phyloP scores from a whole-genome alignment of 1,140 invertebrate species.

The Oryctes rhinoceros region DNA sequence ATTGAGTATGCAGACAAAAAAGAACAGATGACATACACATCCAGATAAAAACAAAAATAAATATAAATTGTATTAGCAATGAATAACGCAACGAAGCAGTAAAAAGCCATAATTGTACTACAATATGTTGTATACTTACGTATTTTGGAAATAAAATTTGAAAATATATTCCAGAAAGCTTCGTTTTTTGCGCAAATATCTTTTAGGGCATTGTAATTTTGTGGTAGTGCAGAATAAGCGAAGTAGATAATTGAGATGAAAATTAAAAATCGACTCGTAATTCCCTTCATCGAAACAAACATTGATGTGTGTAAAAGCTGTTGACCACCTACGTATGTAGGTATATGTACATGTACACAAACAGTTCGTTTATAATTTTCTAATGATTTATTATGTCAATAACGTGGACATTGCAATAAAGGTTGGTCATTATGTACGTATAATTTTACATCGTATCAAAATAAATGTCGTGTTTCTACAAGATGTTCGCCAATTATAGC shows the following conservation, averaged over 20 bases:
- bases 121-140: neutral
- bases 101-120: too few species aligned
- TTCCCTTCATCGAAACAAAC: neutral
- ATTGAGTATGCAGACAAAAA: too few species aligned
- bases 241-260: slow-evolving; percentile 2
- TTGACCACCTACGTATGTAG: neutral
- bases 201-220: neutral
- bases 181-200: neutral
- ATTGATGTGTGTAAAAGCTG: neutral
- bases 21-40: too few species aligned
- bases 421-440: neutral
- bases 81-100: too few species aligned
- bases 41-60: too few species aligned
- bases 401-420: neutral
- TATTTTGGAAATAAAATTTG: slow-evolving; percentile 4
- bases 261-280: neutral
- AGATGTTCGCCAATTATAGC: neutral
- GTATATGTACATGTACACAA: neutral
- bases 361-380: neutral
- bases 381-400: neutral
- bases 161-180: neutral
- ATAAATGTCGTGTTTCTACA: neutral
- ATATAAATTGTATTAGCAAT: too few species aligned
- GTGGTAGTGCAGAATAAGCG: neutral
- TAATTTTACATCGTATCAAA: neutral